Base-by-base conservation (phyloP, 2,797 vertebrate genomes). In the Apodemus agrarius region DNA sequence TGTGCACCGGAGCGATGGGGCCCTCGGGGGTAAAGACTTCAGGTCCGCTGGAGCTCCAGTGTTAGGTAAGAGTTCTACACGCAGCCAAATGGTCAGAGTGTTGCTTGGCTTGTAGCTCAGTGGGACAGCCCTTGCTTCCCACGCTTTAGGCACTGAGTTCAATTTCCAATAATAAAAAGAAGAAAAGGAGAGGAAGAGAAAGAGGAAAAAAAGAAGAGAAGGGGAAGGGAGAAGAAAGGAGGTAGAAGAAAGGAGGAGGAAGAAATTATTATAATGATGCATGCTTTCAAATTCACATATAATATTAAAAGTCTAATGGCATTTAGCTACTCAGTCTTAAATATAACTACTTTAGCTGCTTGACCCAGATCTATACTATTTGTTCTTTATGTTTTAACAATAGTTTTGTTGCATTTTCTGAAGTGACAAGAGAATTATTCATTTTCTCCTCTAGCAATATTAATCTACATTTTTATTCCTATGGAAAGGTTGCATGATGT, bases 361-460 rank as follows among this genome's bases (percentile, higher is more conserved):
- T 43, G 34, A n/a, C 26, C 17, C 4, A 87, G 7, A 37, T 74
- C 9, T 86, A 3, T 29, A 21, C 8, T 85, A 24, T 65, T 85
- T 90, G 72, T 61, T 90, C n/a, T 89, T 43, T 22, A 12, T 83
- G 40, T 79, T 89, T 86, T 93, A 69, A 49, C 4, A 74, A 19
- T 87, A 46, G 52, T 90, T 90, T 88, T 89, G 17, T 84, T 95
- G 9, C 1, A 72, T 75, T 89, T 93, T 63, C 83, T 78, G 16
- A 40, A 93, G 43, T 74, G 40, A 96, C 63, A 87, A 84, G 49
- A 81, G 31, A 61, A 87, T 65, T 94, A 72, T 37, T 82, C 26
- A 82, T 29, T 88, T 22, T 84, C 40, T 82, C 67, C 49, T 82
- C 46, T 16, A 61, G 10, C 67, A 93, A 43, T 59, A 54, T 61